Evolutionary conservation across 2,888 invertebrate genomes (phyloP).

Genomic region (Drosophila pseudotalamancana): DNA sequence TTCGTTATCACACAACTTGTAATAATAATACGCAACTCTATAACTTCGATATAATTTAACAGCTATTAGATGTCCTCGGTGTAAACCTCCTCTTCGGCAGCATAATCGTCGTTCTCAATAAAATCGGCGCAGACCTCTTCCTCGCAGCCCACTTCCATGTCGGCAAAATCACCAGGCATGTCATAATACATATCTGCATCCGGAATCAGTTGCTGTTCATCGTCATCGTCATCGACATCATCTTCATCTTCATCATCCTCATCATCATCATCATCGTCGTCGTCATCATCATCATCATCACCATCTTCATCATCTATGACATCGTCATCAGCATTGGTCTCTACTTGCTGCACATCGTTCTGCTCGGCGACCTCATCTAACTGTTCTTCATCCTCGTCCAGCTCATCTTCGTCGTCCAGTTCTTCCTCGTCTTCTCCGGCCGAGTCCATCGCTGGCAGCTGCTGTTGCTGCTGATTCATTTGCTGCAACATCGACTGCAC

Average conservation of each 20-base stretch:
- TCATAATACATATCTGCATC: constrained; percentile 61
- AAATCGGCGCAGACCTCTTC: constrained; percentile 65
- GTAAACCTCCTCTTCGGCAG: constrained; percentile 78
- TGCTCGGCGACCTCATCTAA: constrained; percentile 9
- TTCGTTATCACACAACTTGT: not conserved
- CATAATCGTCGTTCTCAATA: constrained; percentile 47
- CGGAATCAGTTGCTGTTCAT: constrained; percentile 28
- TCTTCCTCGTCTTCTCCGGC: constrained; percentile 71
- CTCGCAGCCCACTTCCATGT: constrained; percentile 66
- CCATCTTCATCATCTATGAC: not conserved
- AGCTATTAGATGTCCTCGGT: constrained; percentile 48
- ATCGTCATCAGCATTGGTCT: constrained; percentile 1
- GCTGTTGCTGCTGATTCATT: constrained; percentile 64
- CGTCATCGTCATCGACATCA: constrained; percentile 15
- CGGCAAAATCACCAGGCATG: constrained; percentile 60
- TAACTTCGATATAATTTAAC: not conserved
- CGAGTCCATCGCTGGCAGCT: constrained; percentile 60
- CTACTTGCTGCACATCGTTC: constrained; percentile 14
- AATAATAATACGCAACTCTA: not conserved
- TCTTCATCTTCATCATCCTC: constrained; percentile 5
- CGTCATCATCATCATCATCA: constrained; percentile 7
- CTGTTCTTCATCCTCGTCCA: constrained; percentile 19
- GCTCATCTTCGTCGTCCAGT: constrained; percentile 41
- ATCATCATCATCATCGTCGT: not conserved
- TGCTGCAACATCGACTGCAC: constrained; percentile 71